Evolutionary conservation across 53 echinoderm and acorn worm genomes (phyloP).

Genomic region (Henricia sp.): DNA sequence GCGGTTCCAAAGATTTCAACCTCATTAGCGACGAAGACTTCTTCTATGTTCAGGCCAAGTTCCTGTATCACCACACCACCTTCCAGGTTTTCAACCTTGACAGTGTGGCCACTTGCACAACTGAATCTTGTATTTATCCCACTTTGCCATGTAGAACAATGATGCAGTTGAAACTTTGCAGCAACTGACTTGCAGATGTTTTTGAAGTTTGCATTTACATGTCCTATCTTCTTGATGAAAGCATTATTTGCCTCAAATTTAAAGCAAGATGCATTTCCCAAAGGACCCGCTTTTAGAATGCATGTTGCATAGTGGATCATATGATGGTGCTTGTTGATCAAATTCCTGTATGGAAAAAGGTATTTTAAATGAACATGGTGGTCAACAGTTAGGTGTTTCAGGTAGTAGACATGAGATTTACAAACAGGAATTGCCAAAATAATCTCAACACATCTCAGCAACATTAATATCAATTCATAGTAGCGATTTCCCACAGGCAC

Average conservation of each 20-base stretch:
- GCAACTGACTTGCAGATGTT: slow-evolving; percentile 56
- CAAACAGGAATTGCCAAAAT: slow-evolving; percentile 43
- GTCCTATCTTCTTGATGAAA: slow-evolving; percentile 50
- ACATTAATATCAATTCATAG: slow-evolving; percentile 49
- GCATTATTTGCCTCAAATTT: slow-evolving; percentile 60
- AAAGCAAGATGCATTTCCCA: slow-evolving; percentile 33
- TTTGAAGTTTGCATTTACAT: slow-evolving; percentile 51
- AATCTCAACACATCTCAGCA: slow-evolving; percentile 52
- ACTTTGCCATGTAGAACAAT: slow-evolving; percentile 50
- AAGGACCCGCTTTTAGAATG: slow-evolving; percentile 41
- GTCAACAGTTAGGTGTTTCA: slow-evolving; percentile 39
- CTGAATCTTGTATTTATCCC: not conserved
- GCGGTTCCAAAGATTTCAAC: slow-evolving; percentile 42
- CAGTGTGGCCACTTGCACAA: slow-evolving; percentile 16
- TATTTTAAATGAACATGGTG: slow-evolving; percentile 63
- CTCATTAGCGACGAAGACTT: slow-evolving; percentile 51
- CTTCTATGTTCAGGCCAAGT: not conserved
- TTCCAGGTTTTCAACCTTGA: slow-evolving; percentile 15
- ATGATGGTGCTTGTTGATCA: slow-evolving; percentile 70
- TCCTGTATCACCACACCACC: slow-evolving; percentile 27
- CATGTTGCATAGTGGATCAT: slow-evolving; percentile 59
- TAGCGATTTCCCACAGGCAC: slow-evolving; percentile 35
- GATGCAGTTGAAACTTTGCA: slow-evolving; percentile 26
- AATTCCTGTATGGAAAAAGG: slow-evolving; percentile 28
- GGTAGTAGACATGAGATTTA: slow-evolving; percentile 30